Base-by-base conservation (phyloP, 2,888 invertebrate genomes). In the Heliconius charithonia region DNA sequence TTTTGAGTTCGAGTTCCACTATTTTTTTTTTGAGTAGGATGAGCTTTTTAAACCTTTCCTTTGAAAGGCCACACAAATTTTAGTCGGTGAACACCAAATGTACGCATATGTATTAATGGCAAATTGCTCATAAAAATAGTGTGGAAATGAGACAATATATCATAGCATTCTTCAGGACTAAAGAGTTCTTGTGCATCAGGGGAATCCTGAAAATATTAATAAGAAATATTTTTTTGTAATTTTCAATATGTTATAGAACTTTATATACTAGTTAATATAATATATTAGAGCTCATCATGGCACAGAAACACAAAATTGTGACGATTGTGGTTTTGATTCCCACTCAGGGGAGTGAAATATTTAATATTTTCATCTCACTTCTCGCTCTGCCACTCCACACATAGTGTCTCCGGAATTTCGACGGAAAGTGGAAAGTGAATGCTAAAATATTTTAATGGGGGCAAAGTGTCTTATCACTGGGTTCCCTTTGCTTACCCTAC, bases 81-180 rank as follows among this genome's bases (percentile, higher is more conserved):
- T 10, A 94, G 84, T n/a, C 88, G 84, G 74, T 89, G 84, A 0
- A 85, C 87, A n/a, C 92, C 91, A 84, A 92, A 94, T 1, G 90
- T 89, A 2, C 90, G 80, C 4, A 94, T 88, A 73, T 95, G 94
- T n/a, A 95, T 86, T 0, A 95, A 86, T 0, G 95, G 92, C 80
- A 94, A 77, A 82, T 95, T 93, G n/a, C 82, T 86, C n/a, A 94
- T 63, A 82, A 94, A 95, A 16, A 89, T 81, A 0, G 91, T 87
- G 82, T 94, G 94, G 85, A 95, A 95, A 81, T 95, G 94, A 0
- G 90, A 87, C 32, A 93, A 12, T n/a, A 95, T 91, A 81, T 94
- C 93, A 78, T 91, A 94, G 80, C 92, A 90, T 70, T 94, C 94
- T 0, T 90, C 89, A 0, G 94, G 90, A 19, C 86, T 87, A 80